Percentiles rank a stretch among this genome's conserved stretches.
Evolutionary conservation across 30 jellyfish, hydroid and myxozoan species (phyloP).

Genomic region (Aurelia sp.): DNA sequence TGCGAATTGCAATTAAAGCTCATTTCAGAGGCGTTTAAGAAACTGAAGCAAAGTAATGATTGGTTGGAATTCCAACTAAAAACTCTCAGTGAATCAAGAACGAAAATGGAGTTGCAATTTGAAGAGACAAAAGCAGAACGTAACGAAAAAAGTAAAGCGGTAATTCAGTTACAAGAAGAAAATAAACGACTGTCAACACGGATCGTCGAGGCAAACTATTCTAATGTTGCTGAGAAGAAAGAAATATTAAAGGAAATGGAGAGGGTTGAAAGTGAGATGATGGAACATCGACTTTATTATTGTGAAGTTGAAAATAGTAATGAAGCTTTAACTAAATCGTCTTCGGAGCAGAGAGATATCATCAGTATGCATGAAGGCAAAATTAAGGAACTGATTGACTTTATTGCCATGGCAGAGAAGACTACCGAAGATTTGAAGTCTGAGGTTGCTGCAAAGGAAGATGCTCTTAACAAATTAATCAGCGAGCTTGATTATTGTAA

Average conservation of each 20-base stretch:
- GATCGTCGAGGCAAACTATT: slow-evolving; percentile 18
- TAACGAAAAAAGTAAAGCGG: slow-evolving; percentile 5
- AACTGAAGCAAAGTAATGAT: slow-evolving; percentile 47
- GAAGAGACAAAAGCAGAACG: slow-evolving; percentile 47
- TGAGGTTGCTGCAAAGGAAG: slow-evolving; percentile 25
- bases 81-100: slow-evolving; percentile 58
- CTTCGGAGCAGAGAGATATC: slow-evolving; percentile 13
- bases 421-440: not conserved
- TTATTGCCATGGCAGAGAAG: slow-evolving; percentile 29
- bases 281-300: slow-evolving; percentile 17
- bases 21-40: slow-evolving; percentile 59
- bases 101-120: slow-evolving; percentile 54
- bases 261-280: slow-evolving; percentile 38
- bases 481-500: not conserved
- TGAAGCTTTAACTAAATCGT: not conserved
- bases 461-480: not conserved
- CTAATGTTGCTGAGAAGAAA: slow-evolving; percentile 37
- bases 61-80: slow-evolving; percentile 72
- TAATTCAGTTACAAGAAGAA: slow-evolving; percentile 24
- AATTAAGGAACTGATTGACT: slow-evolving; percentile 27
- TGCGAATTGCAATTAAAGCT: slow-evolving; percentile 39
- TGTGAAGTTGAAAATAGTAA: slow-evolving; percentile 31
- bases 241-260: slow-evolving; percentile 45
- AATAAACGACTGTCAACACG: slow-evolving; percentile 28
- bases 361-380: slow-evolving; percentile 19